Conservation (phyloP, 2,888 invertebrate species). For the Nemurella pictetii region DNA sequence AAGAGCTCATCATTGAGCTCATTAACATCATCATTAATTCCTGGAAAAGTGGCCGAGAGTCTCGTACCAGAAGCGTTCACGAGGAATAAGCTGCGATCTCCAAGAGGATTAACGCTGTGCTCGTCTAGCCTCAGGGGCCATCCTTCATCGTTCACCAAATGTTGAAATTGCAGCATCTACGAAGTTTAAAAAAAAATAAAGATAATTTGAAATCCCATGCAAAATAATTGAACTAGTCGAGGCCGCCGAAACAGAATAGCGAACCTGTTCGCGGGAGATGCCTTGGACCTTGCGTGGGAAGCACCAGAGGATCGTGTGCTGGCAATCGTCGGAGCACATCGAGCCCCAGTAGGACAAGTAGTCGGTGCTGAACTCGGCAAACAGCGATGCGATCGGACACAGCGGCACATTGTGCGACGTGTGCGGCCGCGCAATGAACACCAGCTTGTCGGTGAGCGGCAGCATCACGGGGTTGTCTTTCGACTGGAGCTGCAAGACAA, state of each 20-base stretch:
- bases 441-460: neutral
- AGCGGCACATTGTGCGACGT: neutral
- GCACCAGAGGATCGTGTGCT: neutral
- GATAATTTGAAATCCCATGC: too few relatives aligned
- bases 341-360: neutral
- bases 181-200: neutral
- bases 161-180: neutral
- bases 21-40: too few relatives aligned
- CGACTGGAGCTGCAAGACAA: neutral
- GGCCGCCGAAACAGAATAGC: too few relatives aligned
- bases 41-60: neutral
- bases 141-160: neutral
- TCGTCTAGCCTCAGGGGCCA: neutral
- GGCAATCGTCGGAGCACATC: neutral
- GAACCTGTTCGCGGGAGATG: neutral
- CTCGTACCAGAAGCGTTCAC: neutral
- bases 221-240: too few relatives aligned
- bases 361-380: neutral
- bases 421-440: neutral
- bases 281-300: neutral
- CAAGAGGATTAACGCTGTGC: neutral
- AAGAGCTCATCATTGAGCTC: neutral
- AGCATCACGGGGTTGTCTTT: neutral
- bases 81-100: neutral
- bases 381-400: neutral